Evolutionary conservation across 2,113 vertebrate genomes (phyloP), one percentile per base, ranked within the genome.

Genomic region (Dissostichus mawsoni): DNA sequence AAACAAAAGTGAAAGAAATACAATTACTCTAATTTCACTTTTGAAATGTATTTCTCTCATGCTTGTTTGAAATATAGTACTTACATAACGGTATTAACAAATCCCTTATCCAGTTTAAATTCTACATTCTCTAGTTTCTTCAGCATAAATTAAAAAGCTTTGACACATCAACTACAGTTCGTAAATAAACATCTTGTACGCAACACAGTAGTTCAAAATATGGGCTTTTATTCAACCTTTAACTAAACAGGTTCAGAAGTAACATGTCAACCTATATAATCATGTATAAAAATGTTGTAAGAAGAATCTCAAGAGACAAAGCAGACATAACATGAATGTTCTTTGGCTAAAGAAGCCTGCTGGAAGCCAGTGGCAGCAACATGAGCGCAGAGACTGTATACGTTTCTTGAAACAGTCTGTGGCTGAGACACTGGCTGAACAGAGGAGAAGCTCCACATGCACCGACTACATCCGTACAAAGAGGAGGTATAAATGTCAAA

Each of bases 331-430:
- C 68, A 87, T 76, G 77, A 82, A 95, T 95, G 96, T 96, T 98
- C 96, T 98, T 98, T 98, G 98, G 97, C 97, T 96, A 94, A 95
- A 95, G 83, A 84, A 91, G 93, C 92, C 94, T 94, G 92, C 88
- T 94, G 89, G 91, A 94, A 94, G 94, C 92, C 94, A 87, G 91
- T 82, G 77, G 57, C 5, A 55, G 69, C 74, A 81, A 94, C 91
- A 87, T 84, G 93, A 95, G 95, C 95, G 89, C 48, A 14, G 4
- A 50, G 48, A 50, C 48, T n/a, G 52, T 36, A 36, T 36, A 36
- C 36, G 7, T 8, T 36, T 36, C 36, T 6, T 36, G 1, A 36
- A 6, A 36, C 36, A 18, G 18, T 53, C 17, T 53, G 14, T 8
- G 89, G 92, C 84, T 89, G 93, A 95, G 95, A 96, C 90, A 95